These are phyloP conservation scores for Hypomesus transpacificus DNA, from an alignment of 2,113 vertebrate genomes.

Conservation along the genomic window DNA sequence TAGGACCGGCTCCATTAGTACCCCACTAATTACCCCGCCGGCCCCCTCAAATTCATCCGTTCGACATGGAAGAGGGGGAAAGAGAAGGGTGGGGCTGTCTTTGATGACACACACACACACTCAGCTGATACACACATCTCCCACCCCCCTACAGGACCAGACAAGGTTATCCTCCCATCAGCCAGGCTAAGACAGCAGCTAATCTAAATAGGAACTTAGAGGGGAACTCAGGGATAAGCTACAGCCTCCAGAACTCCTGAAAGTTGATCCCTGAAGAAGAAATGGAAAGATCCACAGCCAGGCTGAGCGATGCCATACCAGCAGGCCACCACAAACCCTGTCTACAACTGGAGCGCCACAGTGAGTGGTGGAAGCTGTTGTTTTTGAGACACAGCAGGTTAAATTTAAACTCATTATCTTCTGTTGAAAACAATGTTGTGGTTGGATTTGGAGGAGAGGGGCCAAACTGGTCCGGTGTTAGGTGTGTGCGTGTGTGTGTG, in stretches of 20 bases:
- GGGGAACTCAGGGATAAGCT: constrained; percentile 31
- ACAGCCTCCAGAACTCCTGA: constrained; percentile 1
- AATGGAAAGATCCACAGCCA: background rate
- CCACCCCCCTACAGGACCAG: constrained; percentile 1
- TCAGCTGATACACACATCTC: background rate
- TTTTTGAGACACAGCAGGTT: background rate
- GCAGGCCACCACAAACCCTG: background rate
- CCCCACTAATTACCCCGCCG: background rate
- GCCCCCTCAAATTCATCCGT: background rate
- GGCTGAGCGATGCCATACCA: no score
- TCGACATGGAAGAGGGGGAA: background rate
- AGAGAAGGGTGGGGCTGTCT: background rate
- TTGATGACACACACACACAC: background rate
- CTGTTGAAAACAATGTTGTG: background rate
- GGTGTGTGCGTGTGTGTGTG: no score
- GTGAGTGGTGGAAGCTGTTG: background rate
- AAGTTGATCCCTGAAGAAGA: constrained; percentile 21
- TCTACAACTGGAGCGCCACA: background rate
- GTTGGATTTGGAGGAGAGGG: background rate
- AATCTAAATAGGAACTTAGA: constrained; percentile 42
- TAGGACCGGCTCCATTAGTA: constrained; percentile 9
- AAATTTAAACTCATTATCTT: constrained; percentile 1
- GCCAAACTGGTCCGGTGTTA: background rate
- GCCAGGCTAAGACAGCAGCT: constrained; percentile 24
- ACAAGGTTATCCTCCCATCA: constrained; percentile 28